These are phyloP conservation scores for Campoletis raptor DNA, from an alignment of 2,888 invertebrate species.

Conservation along the genomic window DNA sequence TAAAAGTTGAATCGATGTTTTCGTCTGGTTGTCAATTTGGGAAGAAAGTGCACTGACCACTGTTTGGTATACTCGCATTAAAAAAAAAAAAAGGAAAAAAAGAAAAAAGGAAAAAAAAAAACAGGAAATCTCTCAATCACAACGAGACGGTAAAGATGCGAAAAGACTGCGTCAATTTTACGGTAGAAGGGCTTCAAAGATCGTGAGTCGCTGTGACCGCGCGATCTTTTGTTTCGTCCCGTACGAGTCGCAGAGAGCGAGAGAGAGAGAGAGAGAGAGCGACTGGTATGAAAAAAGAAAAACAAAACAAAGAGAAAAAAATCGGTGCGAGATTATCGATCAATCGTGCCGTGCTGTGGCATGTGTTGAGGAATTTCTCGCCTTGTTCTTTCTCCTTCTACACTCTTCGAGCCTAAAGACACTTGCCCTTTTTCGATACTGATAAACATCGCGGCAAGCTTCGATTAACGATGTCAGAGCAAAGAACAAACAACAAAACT, in stretches of 20 bases:
- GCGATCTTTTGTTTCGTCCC: conserved; percentile 18
- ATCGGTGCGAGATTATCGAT: conserved; percentile 57
- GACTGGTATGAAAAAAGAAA: not conserved
- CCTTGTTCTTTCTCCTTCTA: conserved; percentile 7
- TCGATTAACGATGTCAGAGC: conserved; percentile 26
- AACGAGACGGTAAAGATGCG: conserved; percentile 30
- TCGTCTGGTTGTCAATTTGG: not conserved
- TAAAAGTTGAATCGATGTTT: not conserved
- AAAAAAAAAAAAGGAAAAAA: not conserved
- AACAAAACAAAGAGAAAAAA: conserved; percentile 7
- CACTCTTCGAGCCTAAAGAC: not conserved
- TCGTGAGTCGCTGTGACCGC: conserved; percentile 1
- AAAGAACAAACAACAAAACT: conserved; percentile 17
- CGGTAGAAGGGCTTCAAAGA: not conserved
- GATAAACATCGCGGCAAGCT: conserved; percentile 32
- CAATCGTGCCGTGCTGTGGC: conserved; percentile 55
- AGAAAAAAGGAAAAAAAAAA: not conserved
- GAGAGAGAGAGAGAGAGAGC: conserved; percentile 2
- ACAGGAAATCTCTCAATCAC: conserved; percentile 21
- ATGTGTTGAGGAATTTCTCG: conserved; percentile 29
- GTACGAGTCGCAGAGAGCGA: conserved; percentile 19
- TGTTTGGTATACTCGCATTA: conserved; percentile 26
- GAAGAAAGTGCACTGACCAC: conserved; percentile 73
- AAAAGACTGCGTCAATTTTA: conserved; percentile 28
- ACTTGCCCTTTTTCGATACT: conserved; percentile 8